Evolutionary conservation across 2,797 vertebrate genomes (phyloP), one percentile per base, ranked within the genome.

Genomic region (Sebastiscus tertius): DNA sequence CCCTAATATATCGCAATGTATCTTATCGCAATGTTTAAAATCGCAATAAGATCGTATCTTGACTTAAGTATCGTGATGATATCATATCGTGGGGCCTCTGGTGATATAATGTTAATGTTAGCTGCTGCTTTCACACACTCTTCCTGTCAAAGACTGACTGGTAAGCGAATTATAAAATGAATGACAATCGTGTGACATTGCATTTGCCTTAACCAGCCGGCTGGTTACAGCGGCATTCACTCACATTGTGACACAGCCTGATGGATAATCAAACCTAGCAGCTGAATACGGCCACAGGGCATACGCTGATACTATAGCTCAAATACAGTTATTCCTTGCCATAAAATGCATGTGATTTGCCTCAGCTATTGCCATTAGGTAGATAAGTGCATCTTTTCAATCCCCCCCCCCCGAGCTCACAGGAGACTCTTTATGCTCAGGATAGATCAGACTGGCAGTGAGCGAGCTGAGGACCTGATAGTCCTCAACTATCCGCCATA

Each of bases 381-480:
- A 87, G 91, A 92, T 93, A 94, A 94, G 90, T 93, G 89, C 91
- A 92, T 92, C 91, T 92, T 92, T 93, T 93, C 89, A 92, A 88
- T 88, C 2, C 2, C 13, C 86, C 78, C 82, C 63, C 81, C 71
- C 78, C 67, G 54, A 81, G 82, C 89, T 90, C 93, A 93, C 90
- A 72, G 86, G 92, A 94, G 92, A 92, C 87, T 93, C 89, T 93
- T 93, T 92, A 92, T 81, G 85, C 80, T 80, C 78, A 27, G 87
- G 82, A 82, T 89, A 76, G 87, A 93, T 93, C 89, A 90, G 90
- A 88, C 87, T 63, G 81, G 80, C 87, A 81, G 83, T 76, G 79
- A 87, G 80, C 67, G 56, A 84, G 91, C 86, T 71, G 79, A 92
- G 81, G 91, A 93, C 87, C 90, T 89, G 87, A 91, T 92, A 91